These are phyloP conservation scores for Athalia circularis DNA, from an alignment of 2,888 invertebrate species.

Conservation along the genomic window DNA sequence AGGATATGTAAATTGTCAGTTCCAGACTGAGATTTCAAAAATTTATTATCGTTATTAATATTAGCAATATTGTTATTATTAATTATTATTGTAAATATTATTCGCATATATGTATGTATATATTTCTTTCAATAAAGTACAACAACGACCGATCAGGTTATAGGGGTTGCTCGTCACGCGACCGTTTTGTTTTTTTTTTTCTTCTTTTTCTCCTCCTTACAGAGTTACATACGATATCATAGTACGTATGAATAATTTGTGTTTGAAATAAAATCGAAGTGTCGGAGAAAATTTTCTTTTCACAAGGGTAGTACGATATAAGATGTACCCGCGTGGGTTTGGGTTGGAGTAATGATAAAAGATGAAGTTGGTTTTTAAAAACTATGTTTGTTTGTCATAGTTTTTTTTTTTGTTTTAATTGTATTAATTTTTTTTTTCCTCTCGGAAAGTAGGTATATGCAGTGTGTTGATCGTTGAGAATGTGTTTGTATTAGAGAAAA, in stretches of 20 bases:
- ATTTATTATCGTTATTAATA: not conserved
- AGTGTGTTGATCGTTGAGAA: not conserved
- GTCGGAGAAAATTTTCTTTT: too few species aligned
- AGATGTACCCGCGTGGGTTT: too few species aligned
- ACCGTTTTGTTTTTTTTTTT: not conserved
- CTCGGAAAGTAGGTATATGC: not conserved
- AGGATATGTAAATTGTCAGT: conserved; percentile 32
- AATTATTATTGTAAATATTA: conserved; percentile 18
- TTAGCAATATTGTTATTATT: conserved; percentile 16
- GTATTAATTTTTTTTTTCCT: not conserved
- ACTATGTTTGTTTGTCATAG: not conserved
- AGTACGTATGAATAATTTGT: not conserved
- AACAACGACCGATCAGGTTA: conserved; percentile 9
- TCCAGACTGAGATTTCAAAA: conserved; percentile 30
- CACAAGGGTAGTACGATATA: too few species aligned
- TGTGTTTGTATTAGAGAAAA: conserved; percentile 17
- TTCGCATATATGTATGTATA: not conserved
- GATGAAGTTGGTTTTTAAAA: not conserved
- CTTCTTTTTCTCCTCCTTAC: not conserved
- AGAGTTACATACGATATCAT: not conserved
- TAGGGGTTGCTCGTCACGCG: not conserved
- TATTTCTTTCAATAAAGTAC: conserved; percentile 1
- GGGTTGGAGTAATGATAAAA: not conserved
- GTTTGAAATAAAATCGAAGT: not conserved
- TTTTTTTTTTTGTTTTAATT: conserved; percentile 2